Evolutionary conservation across 2,113 vertebrate genomes (phyloP).

Genomic region (Meleagris gallopavo): DNA sequence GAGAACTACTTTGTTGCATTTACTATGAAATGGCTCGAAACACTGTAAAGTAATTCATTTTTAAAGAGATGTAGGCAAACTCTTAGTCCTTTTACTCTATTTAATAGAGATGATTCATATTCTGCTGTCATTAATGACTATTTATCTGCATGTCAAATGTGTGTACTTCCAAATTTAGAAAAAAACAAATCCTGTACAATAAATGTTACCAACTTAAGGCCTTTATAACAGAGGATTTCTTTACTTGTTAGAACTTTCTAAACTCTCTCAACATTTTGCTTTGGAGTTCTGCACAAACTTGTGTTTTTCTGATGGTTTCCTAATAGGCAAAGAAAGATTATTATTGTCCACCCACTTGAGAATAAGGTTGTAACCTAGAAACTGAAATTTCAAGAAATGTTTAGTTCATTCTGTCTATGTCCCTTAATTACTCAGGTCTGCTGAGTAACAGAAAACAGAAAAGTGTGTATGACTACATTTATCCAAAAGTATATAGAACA

Average conservation of each 20-base stretch:
- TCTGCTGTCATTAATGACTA: not conserved
- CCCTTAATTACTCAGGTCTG: not conserved
- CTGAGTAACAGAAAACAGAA: not conserved
- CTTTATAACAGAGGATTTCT: not conserved
- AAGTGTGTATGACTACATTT: not conserved
- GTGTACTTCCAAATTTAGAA: not conserved
- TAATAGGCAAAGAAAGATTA: not conserved
- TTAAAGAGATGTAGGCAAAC: not conserved
- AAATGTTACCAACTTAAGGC: not conserved
- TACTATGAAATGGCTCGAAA: not conserved
- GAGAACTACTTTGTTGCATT: not conserved
- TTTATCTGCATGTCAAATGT: not conserved
- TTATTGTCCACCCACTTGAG: not conserved
- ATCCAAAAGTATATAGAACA: not conserved
- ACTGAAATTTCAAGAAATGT: not conserved
- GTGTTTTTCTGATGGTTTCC: not conserved
- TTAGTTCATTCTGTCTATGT: not conserved
- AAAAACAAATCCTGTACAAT: not conserved
- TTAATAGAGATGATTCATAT: not conserved
- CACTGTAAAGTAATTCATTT: not conserved
- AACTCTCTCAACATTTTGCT: not conserved
- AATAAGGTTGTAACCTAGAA: not conserved
- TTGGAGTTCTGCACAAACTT: not conserved
- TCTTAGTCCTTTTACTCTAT: not conserved
- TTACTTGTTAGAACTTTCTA: not conserved